Percentiles rank a stretch among this genome's conserved stretches.
Evolutionary conservation across 2,113 vertebrate species (phyloP).

Genomic region (Asarcornis scutulata): DNA sequence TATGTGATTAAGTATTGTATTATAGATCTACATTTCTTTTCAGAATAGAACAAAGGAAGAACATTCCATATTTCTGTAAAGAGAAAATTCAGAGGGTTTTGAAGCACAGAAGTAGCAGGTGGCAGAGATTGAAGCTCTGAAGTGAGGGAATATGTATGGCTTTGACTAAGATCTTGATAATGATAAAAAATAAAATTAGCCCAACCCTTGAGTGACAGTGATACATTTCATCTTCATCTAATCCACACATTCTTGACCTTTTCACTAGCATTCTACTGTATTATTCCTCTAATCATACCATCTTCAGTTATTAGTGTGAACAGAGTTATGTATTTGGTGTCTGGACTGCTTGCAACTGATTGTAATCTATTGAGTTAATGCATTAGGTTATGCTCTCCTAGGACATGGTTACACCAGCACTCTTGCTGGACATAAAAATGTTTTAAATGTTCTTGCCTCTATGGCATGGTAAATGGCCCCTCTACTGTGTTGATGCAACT

Average conservation of each 20-base stretch:
- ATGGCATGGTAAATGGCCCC: background rate
- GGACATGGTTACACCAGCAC: background rate
- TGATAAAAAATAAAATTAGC: conserved; percentile 20
- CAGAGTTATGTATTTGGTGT: background rate
- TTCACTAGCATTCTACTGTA: background rate
- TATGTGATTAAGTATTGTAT: background rate
- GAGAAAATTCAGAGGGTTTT: background rate
- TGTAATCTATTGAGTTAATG: background rate
- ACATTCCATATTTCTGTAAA: background rate
- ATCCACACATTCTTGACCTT: background rate
- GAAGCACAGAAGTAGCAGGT: conserved; percentile 15
- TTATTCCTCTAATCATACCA: background rate
- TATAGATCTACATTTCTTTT: background rate
- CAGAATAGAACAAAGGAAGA: background rate
- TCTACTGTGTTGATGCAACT: background rate
- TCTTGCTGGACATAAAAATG: background rate
- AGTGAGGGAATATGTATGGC: background rate
- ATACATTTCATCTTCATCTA: background rate
- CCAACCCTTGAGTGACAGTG: background rate
- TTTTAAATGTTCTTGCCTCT: background rate
- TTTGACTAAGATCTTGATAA: conserved; percentile 5
- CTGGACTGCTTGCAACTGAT: background rate
- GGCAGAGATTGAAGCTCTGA: background rate
- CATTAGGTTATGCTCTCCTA: background rate
- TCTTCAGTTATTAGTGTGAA: background rate